Evolutionary conservation across 2,113 vertebrate species (phyloP), one percentile per base, ranked within the genome.

Genomic region (Ascaphus truei): DNA sequence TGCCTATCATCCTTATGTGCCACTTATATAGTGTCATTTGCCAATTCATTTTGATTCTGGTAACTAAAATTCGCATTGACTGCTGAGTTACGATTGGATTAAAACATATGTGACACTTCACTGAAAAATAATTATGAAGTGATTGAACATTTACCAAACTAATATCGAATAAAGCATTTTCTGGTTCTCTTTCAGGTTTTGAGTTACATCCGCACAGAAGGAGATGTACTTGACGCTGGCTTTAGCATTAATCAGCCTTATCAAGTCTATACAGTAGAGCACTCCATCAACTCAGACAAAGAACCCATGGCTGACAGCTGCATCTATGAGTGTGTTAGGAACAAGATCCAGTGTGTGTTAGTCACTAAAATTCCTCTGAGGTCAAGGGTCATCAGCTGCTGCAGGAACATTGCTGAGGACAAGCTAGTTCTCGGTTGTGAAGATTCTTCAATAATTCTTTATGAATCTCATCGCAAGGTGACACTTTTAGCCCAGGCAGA

Each of bases 371-470:
- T 98, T 74, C 86, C 92, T 0, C 84, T 98, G 5, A 79, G 29
- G 4, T 89, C 93, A 3, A 87, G 71, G 43, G 90, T 92, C 34
- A 68, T 93, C 75, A 90, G 88, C 83, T 98, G 93, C 67, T 86
- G 89, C 71, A 87, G 87, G n/a, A 92, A 91, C 55, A 72, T 80
- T 29, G 77, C 83, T 1, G 95, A 94, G 66, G 86, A 86, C 78
- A 86, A 80, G 9, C 80, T 98, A 29, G 79, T 96, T 34, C 73
- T 99, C 73, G 95, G 95, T 41, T 92, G 98, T 67, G 89, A 89
- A 43, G 94, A 98, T 82, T 94, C 92, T 0, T 95, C 93, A 6
- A 2, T 98, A 55, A 79, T 96, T 73, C 86, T 98, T 10, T 91
- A 93, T 1, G 92, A 98, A 73, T 80, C 85, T 45, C 84, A 89